Conservation (phyloP, 2,113 vertebrate genomes). For the human (Homo sapiens) region GRCh38 chr4:19913501-19914000, state of each 20-base stretch:
- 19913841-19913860: background rate
- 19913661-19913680: background rate
- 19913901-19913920: background rate
- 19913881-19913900: background rate
- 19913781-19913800: background rate
- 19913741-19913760: background rate
- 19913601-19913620: background rate
- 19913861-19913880: background rate
- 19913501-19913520: background rate
- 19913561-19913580: background rate
- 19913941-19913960: background rate
- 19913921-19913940: background rate
- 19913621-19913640: background rate
- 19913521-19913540: background rate
- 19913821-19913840: background rate
- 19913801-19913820: background rate
- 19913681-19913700: background rate
- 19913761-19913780: background rate
- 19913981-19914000: background rate
- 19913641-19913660: background rate
- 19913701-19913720: background rate
- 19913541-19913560: background rate
- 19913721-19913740: background rate
- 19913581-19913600: background rate
- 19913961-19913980: background rate